A percentile compares a stretch with the other conserved stretches of the same genome.
phyloP scores from a whole-genome alignment of 2,888 invertebrate species.

The Chaitophorus viminalis region DNA sequence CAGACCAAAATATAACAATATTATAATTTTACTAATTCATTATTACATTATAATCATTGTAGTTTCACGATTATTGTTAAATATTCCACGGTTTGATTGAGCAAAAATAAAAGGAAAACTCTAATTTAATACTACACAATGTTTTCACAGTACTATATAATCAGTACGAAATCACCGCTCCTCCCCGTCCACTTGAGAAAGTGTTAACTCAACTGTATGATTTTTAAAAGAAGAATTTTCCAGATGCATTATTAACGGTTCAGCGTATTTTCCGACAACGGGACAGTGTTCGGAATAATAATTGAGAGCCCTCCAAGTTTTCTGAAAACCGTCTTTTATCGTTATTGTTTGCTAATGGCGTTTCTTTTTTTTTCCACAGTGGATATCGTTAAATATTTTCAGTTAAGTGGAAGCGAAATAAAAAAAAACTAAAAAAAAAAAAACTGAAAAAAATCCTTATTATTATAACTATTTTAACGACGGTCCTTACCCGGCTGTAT shows the following conservation, averaged over 20 bases:
- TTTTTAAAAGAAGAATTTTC: constrained; percentile 37
- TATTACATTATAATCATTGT: background rate
- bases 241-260: constrained; percentile 58
- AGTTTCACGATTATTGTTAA: background rate
- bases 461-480: constrained; percentile 29
- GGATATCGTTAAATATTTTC: constrained; percentile 59
- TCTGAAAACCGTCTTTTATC: constrained; percentile 52
- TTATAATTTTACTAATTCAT: background rate
- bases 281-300: constrained; percentile 57
- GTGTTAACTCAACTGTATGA: constrained; percentile 59
- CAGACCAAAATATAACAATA: constrained; percentile 57
- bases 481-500: constrained; percentile 77
- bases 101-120: background rate
- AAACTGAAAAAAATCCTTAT: background rate
- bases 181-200: constrained; percentile 32
- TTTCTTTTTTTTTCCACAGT: constrained; percentile 10
- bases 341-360: constrained; percentile 59
- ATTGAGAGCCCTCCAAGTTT: constrained; percentile 58
- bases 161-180: constrained; percentile 36
- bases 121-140: constrained; percentile 49
- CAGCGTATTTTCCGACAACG: constrained; percentile 41
- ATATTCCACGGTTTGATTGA: constrained; percentile 24
- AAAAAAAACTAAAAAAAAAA: constrained; percentile 6
- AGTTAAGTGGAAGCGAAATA: constrained; percentile 51
- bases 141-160: constrained; percentile 21